phyloP scores from a whole-genome alignment of 2,113 vertebrate genomes.

The Thymallus thymallus region DNA sequence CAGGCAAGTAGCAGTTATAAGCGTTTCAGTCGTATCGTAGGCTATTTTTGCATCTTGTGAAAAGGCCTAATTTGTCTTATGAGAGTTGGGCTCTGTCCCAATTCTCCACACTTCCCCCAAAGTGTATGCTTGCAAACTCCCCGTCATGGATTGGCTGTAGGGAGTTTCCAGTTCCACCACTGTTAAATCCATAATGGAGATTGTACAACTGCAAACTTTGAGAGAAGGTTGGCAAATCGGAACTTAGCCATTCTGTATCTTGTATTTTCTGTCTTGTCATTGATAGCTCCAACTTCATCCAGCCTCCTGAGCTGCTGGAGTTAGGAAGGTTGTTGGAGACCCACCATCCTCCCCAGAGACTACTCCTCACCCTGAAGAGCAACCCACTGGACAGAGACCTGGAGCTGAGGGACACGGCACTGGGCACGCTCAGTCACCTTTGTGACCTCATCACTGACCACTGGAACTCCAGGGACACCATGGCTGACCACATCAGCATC shows the following conservation, averaged over 20 bases:
- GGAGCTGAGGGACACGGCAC: slow-evolving; percentile 73
- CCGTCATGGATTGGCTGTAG: not conserved
- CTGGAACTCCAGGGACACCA: slow-evolving; percentile 83
- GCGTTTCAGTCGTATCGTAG: not conserved
- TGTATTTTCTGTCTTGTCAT: not conserved
- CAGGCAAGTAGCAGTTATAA: slow-evolving; percentile 71
- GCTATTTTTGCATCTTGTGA: too few relatives aligned
- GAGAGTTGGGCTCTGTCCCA: too few relatives aligned
- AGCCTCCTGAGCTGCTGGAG: slow-evolving; percentile 83
- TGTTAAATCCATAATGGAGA: too few relatives aligned
- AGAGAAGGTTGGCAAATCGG: not conserved
- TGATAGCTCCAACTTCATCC: slow-evolving; percentile 88
- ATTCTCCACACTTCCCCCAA: too few relatives aligned
- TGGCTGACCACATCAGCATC: slow-evolving; percentile 86
- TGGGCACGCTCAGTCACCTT: slow-evolving; percentile 71
- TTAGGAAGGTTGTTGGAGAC: slow-evolving; percentile 76
- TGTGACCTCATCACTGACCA: slow-evolving; percentile 75
- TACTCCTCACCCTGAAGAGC: slow-evolving; percentile 80
- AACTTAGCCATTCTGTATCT: not conserved
- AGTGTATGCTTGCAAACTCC: too few relatives aligned
- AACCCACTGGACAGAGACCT: slow-evolving; percentile 87
- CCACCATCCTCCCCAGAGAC: slow-evolving; percentile 62
- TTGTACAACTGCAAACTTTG: not conserved
- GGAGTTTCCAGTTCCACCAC: too few relatives aligned
- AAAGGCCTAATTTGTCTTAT: too few relatives aligned